Evolutionary conservation across 2,113 vertebrate species (phyloP), one percentile per base, ranked within the genome.

Genomic region (Chaenocephalus aceratus): DNA sequence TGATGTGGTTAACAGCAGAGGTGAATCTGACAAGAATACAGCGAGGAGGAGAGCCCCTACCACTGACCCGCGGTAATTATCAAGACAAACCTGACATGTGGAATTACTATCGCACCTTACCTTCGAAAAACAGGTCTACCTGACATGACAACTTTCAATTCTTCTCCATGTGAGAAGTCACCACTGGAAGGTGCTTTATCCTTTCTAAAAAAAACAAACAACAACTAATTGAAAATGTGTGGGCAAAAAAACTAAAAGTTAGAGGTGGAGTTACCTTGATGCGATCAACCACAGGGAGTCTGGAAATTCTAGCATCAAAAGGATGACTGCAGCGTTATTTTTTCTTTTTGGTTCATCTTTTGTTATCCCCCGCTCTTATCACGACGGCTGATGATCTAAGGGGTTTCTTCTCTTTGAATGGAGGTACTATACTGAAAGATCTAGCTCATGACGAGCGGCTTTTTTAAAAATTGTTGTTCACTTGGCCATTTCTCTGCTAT

Each of bases 131-230:
- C 66, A 59, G 72, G 58, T 52, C 72, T 79, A 16, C 69, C 65
- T 88, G 85, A 85, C 87, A 85, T 71, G 51, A 66, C 65, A 66
- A 75, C 66, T 76, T 71, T 87, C 59, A 72, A 76, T 73, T 72
- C 21, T 34, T 48, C 46, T 60, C 64, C 44, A 14, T 36, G 59
- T 66, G 46, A 64, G 58, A 75, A 58, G 52, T 69, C 4, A 12
- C 62, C 45, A 60, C 74, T 63, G 54, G 69, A 77, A 59, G 63
- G 73, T 57, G 62, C 80, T 75, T 88, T 59, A 86, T 79, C n/a
- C 53, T 60, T n/a, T 8, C 26, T 70, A 45, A 36, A 62, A 69
- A 7, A n/a, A 36, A 14, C 30, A 67, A 51, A 8, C 26, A 30
- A 48, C 62, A 34, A 10, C 21, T 63, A 13, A 57, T 48, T 75